Percentiles rank a stretch among this genome's conserved stretches.
These are phyloP conservation scores for Toxotes chatareus DNA, from an alignment of 2,113 vertebrate species.

Conservation along the genomic window DNA sequence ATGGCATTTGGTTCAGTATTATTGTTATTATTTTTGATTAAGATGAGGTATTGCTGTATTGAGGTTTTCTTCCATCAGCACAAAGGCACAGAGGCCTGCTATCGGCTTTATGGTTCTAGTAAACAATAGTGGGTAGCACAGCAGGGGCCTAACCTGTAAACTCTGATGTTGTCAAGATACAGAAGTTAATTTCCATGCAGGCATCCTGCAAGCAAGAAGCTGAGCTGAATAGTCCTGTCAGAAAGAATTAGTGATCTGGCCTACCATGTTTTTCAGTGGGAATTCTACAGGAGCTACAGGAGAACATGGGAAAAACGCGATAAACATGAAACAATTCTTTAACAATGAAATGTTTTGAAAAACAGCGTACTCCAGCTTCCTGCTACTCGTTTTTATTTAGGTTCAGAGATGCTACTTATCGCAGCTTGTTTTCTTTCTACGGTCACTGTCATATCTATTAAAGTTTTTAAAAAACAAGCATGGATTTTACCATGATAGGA, in stretches of 20 bases:
- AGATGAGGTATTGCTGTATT: slow-evolving; percentile 72
- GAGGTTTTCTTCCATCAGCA: slow-evolving; percentile 72
- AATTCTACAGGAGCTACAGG: slow-evolving; percentile 61
- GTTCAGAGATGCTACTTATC: background rate
- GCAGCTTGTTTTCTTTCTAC: slow-evolving; percentile 13
- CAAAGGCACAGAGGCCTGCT: slow-evolving; percentile 70
- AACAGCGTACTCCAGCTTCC: slow-evolving; percentile 11
- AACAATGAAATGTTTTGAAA: slow-evolving; percentile 22
- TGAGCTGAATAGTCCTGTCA: slow-evolving; percentile 66
- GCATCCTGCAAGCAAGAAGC: slow-evolving; percentile 63
- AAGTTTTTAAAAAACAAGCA: slow-evolving; percentile 13
- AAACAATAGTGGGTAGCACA: slow-evolving; percentile 77
- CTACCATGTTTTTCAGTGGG: slow-evolving; percentile 64
- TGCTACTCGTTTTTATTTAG: slow-evolving; percentile 18
- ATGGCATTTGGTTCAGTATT: slow-evolving; percentile 73
- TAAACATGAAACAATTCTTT: slow-evolving; percentile 37
- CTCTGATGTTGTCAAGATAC: slow-evolving; percentile 75
- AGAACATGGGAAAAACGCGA: slow-evolving; percentile 58
- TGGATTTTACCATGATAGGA: slow-evolving; percentile 2
- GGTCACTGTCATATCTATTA: slow-evolving; percentile 8
- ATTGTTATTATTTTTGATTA: slow-evolving; percentile 79
- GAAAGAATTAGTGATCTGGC: slow-evolving; percentile 66
- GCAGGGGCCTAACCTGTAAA: slow-evolving; percentile 69
- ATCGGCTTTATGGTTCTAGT: slow-evolving; percentile 69
- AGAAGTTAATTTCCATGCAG: slow-evolving; percentile 70